A percentile compares a stretch with the other conserved stretches of the same genome.
phyloP scores from a whole-genome alignment of 2,113 vertebrate genomes.

The Corythaeola cristata region DNA sequence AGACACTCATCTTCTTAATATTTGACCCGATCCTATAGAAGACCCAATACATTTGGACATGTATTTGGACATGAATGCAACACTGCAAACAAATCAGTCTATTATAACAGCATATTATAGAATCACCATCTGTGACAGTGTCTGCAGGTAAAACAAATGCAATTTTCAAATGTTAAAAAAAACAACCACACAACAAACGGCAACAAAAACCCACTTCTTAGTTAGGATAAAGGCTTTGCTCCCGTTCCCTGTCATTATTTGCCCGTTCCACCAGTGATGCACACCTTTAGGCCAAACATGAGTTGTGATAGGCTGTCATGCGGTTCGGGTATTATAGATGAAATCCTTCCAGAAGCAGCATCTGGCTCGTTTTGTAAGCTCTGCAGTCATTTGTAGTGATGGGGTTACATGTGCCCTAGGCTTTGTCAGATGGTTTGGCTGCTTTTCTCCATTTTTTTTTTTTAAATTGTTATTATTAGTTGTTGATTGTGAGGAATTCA shows the following conservation, averaged over 20 bases:
- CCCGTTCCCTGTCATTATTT: slow-evolving; percentile 17
- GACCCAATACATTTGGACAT: neutral
- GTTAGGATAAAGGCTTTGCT: neutral
- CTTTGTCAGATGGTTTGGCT: slow-evolving; percentile 72
- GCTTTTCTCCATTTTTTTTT: slow-evolving; percentile 5
- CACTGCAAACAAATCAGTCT: neutral
- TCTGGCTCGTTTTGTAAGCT: slow-evolving; percentile 71
- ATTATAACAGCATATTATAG: slow-evolving; percentile 17
- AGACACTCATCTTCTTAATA: neutral
- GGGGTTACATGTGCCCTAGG: slow-evolving; percentile 66
- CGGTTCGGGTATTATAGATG: slow-evolving; percentile 58
- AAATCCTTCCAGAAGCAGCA: slow-evolving; percentile 73
- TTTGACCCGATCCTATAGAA: neutral
- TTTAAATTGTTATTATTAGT: neutral
- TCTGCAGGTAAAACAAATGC: slow-evolving; percentile 58
- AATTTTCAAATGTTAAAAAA: slow-evolving; percentile 2
- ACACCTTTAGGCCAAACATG: slow-evolving; percentile 70
- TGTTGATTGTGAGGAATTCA: slow-evolving; percentile 23
- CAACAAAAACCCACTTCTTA: neutral
- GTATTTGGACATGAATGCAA: neutral
- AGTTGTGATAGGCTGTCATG: slow-evolving; percentile 66
- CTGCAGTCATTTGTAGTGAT: slow-evolving; percentile 67
- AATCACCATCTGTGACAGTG: slow-evolving; percentile 57
- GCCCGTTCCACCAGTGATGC: neutral
- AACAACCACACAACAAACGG: neutral